Evolutionary conservation across 2,888 invertebrate species (phyloP).

Genomic region (Chrysotoxum bicinctum): DNA sequence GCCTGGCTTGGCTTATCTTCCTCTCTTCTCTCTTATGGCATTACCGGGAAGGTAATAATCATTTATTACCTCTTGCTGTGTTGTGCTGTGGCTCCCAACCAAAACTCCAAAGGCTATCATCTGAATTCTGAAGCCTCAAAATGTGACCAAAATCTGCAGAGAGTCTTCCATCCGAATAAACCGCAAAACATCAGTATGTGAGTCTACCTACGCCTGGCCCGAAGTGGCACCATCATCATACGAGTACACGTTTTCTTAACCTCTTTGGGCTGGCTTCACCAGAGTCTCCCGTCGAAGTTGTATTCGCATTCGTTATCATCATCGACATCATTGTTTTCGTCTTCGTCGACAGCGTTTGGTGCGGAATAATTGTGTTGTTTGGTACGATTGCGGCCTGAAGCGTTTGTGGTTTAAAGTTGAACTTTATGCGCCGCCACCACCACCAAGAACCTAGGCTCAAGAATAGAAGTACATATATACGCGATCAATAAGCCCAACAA

Average conservation of each 20-base stretch:
- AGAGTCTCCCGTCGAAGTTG: background rate
- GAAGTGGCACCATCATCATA: conserved; percentile 28
- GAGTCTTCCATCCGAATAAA: conserved; percentile 2
- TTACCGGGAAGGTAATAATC: conserved; percentile 56
- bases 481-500: conserved; percentile 48
- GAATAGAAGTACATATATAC: background rate
- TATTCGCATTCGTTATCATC: conserved; percentile 18
- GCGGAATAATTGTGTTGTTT: conserved; percentile 54
- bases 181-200: conserved; percentile 17
- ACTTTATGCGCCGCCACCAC: conserved; percentile 21
- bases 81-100: background rate
- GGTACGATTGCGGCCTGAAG: conserved; percentile 44
- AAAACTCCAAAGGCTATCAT: conserved; percentile 42
- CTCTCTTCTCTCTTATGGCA: background rate
- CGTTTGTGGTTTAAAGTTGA: conserved; percentile 38
- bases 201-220: background rate
- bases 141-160: conserved; percentile 56
- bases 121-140: conserved; percentile 29
- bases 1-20: background rate
- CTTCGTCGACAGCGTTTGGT: conserved; percentile 23
- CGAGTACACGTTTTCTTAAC: conserved; percentile 8
- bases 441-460: background rate
- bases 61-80: conserved; percentile 53
- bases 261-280: background rate
- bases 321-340: conserved; percentile 23